phyloP scores from a whole-genome alignment of 35 echinoderm and acorn worm genomes.

The Ophiothrix spiculata region DNA sequence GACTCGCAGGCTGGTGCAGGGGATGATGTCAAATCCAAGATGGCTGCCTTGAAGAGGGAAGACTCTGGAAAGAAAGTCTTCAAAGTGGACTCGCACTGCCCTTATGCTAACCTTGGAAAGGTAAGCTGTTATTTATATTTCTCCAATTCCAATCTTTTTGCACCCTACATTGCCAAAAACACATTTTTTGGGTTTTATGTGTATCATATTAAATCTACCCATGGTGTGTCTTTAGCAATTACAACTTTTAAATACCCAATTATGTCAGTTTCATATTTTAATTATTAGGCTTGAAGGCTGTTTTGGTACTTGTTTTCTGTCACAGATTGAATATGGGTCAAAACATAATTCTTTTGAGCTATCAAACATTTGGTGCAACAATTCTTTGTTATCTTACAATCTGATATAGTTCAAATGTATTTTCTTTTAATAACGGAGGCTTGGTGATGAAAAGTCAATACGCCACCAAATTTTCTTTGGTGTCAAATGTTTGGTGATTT shows the following conservation, averaged over 20 bases:
- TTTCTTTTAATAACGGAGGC: too few relatives aligned
- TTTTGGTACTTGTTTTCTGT: too few relatives aligned
- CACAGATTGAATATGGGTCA: too few relatives aligned
- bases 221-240: neutral
- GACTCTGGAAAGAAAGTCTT: constrained; percentile 60
- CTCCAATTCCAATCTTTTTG: neutral
- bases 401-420: too few relatives aligned
- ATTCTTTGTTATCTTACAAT: too few relatives aligned
- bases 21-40: constrained; percentile 51
- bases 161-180: neutral
- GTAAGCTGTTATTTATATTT: neutral
- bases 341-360: too few relatives aligned
- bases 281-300: too few relatives aligned
- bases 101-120: neutral
- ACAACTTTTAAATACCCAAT: neutral
- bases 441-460: too few relatives aligned
- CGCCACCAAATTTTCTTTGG: too few relatives aligned
- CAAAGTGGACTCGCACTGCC: constrained; percentile 44
- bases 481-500: too few relatives aligned
- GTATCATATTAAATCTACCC: neutral
- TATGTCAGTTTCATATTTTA: neutral
- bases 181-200: neutral
- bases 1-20: constrained; percentile 20
- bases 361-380: too few relatives aligned
- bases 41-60: constrained; percentile 61